Evolutionary conservation across 2,888 invertebrate species (phyloP), one percentile per base, ranked within the genome.

Genomic region (Pinctada fucata): DNA sequence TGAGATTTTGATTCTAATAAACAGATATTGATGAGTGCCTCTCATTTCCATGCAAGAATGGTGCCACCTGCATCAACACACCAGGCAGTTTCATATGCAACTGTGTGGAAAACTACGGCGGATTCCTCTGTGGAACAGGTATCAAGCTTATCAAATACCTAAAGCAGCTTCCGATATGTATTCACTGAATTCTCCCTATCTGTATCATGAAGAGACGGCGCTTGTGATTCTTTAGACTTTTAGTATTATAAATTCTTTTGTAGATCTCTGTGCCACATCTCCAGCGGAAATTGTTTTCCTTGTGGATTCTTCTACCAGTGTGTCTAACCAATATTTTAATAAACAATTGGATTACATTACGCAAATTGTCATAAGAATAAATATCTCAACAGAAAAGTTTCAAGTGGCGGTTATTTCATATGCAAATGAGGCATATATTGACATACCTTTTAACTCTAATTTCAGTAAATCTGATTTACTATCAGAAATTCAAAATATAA

Each of bases 351-450:
- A 74, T 16, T 74, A 65, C 50, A 65, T 74, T 5, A 50, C 51
- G 4, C 51, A 74, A 65, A 16, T 66, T 49, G 49, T 74, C n/a
- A 49, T 6, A 66, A 31, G 50, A 66, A 48, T 66, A 8, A 74
- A 65, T 0, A 50, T 74, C 2, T 50, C 66, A 8, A 51, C 45
- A 5, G 66, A 49, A 4, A 74, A 74, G 50, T 74, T 74, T 10
- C 13, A 48, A 50, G 74, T 74, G 5, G 74, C 74, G 3, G 74
- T 74, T 10, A 65, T 74, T 10, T 65, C 74, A 3, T 74, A 66
- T 31, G 48, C 65, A 8, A 51, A 65, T 13, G n/a, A 5, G 66
- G 66, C 65, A 66, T 65, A 3, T 3, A 3, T 50, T 16, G 74
- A 48, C 45, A 74, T 74, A 5, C 10, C 48, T 13, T 74, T 66